These are phyloP conservation scores for Carettochelys insculpta DNA, from an alignment of 2,113 vertebrate species.

Conservation along the genomic window DNA sequence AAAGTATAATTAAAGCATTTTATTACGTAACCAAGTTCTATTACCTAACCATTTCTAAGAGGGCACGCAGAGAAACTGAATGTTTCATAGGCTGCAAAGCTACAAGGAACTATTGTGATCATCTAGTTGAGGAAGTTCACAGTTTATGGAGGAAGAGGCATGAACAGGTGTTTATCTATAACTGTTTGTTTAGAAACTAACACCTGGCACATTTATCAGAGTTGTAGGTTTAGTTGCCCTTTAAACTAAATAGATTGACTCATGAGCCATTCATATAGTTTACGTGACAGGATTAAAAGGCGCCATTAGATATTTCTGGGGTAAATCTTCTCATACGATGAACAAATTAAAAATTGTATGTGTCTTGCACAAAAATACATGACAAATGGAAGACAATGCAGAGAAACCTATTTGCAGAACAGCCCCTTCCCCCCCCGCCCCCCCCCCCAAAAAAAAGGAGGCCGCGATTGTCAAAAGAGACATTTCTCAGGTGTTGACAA, in stretches of 20 bases:
- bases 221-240: constrained; percentile 46
- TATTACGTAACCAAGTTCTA: neutral
- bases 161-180: neutral
- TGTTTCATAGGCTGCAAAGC: neutral
- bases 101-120: neutral
- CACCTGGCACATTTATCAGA: constrained; percentile 34
- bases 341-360: neutral
- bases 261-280: constrained; percentile 61
- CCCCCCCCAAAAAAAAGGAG: too few relatives aligned
- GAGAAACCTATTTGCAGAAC: neutral
- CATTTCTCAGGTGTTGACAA: constrained; percentile 5
- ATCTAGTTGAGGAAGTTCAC: neutral
- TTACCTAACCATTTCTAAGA: neutral
- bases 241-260: constrained; percentile 61
- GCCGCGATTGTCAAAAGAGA: constrained; percentile 12
- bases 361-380: constrained; percentile 17
- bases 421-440: too few relatives aligned
- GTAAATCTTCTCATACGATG: neutral
- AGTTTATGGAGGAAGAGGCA: constrained; percentile 7
- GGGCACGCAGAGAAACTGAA: neutral
- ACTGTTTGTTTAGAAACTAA: constrained; percentile 62
- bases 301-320: constrained; percentile 37
- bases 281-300: constrained; percentile 66
- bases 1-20: neutral
- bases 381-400: neutral